phyloP scores from a whole-genome alignment of 2,888 invertebrate genomes.

The Noctua comes region DNA sequence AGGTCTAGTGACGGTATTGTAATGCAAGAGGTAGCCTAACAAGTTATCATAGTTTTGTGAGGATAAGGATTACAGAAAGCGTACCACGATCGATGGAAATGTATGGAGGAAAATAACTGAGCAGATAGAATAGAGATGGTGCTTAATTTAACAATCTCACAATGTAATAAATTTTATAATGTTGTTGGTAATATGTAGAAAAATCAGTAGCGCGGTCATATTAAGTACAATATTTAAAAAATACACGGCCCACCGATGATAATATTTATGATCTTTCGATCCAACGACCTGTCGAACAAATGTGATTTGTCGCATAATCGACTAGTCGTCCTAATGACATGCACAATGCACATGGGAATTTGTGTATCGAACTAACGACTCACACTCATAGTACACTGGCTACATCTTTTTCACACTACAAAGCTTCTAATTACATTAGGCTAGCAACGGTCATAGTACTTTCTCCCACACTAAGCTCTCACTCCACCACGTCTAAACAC shows the following conservation, averaged over 20 bases:
- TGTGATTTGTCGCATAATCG: neutral
- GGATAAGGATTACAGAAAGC: neutral
- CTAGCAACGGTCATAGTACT: conserved; percentile 1
- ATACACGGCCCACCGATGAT: neutral
- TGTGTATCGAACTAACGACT: neutral
- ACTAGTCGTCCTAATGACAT: no score
- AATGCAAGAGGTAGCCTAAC: neutral
- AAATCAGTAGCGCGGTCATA: neutral
- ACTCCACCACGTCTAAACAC: conserved; percentile 16
- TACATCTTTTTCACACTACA: neutral
- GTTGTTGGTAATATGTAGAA: neutral
- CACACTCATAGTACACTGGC: neutral
- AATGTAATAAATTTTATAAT: neutral
- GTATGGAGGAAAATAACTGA: neutral
- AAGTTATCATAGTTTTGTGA: neutral
- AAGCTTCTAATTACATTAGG: neutral
- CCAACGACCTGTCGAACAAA: no score
- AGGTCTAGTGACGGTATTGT: neutral
- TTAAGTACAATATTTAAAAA: no score
- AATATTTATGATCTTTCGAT: neutral
- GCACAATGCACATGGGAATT: no score
- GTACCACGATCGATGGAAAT: neutral
- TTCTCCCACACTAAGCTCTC: neutral
- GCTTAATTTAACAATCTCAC: neutral
- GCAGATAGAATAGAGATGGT: neutral